Evolutionary conservation across 2,113 vertebrate species (phyloP), one percentile per base, ranked within the genome.

Genomic region (Perca schrenkii): DNA sequence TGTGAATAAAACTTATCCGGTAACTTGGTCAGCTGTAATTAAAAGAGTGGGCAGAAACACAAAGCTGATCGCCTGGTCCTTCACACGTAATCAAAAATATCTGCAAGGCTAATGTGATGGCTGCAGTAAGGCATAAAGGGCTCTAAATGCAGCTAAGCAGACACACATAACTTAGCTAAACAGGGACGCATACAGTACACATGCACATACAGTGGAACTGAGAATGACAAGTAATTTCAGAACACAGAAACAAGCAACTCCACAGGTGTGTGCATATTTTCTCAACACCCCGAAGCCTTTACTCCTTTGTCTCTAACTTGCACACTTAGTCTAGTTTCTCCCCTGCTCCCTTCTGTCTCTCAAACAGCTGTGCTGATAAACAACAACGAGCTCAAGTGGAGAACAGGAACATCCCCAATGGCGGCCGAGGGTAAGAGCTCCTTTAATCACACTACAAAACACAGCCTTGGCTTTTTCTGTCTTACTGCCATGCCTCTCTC

Each of bases 311-410:
- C 53, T 91, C 19, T 13, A 40, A 67, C 79, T 62, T 54, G 21
- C 28, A 65, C 47, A 52, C 65, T 82, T 49, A 60, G 64, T 12
- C 53, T 64, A 47, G 49, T 68, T 56, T 61, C 46, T 64, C 57
- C 34, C 46, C 40, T 16, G 57, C 61, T 70, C 46, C 21, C 12
- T 63, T 77, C 21, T 8, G 11, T 74, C 77, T 76, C 73, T 87
- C 76, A 65, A 69, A 84, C 84, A 92, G 85, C 83, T 91, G 90
- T 80, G 82, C 80, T 83, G 73, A 86, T 91, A 89, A 93, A 93
- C 82, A 93, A 92, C 80, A 87, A 69, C 17, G 53, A 52, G 15
- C 83, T 91, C 67, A 80, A 87, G 79, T 80, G 78, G 72, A 86
- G 84, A 86, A 90, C 68, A 87, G 67, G 87, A 72, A 88, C 72